Base-by-base conservation (phyloP, 2,888 invertebrate species). In the Subacronicta megacephala region DNA sequence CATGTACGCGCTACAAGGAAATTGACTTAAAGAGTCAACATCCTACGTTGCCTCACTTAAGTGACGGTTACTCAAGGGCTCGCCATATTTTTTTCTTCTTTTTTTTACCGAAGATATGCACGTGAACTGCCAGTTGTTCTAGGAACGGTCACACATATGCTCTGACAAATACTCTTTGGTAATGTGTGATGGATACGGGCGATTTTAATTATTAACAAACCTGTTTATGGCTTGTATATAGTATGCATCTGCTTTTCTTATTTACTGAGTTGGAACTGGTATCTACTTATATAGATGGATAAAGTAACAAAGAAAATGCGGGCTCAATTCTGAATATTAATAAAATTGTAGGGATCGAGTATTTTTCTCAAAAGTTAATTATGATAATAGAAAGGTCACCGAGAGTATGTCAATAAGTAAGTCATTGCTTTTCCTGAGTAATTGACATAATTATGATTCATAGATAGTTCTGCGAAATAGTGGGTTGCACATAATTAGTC, bases 91-190 rank as follows among this genome's bases (percentile, higher is more conserved):
- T 69, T 46, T 77, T 83, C 83, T n/a, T 88, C 86, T 87, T 87
- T 81, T 76, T 72, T 55, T 54, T 49, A 52, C 51, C 66, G 72
- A 89, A 87, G 83, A 85, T 90, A 88, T 74, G 80, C 91, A 90
- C 84, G 86, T 92, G 90, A 86, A 53, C 46, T 23, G 61, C 69
- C 66, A 72, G 72, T 83, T 82, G 81, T 92, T 92, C 91, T 92
- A 89, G 85, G 92, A 93, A 92, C 77, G 79, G 79, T 72, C 74
- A 72, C 75, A 79, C 90, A 89, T 83, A 90, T 89, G 92, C 80
- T 84, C 77, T 70, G 67, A 60, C 54, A 52, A 54, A 68, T 58
- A 69, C 46, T 44, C 37, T 33, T 47, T 53, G 42, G 37, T 50
- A 42, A 49, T 55, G 40, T 26, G 41, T 59, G 50, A 63, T 62